Evolutionary conservation across 2,797 vertebrate genomes (phyloP).

Genomic region (Coluber constrictor): DNA sequence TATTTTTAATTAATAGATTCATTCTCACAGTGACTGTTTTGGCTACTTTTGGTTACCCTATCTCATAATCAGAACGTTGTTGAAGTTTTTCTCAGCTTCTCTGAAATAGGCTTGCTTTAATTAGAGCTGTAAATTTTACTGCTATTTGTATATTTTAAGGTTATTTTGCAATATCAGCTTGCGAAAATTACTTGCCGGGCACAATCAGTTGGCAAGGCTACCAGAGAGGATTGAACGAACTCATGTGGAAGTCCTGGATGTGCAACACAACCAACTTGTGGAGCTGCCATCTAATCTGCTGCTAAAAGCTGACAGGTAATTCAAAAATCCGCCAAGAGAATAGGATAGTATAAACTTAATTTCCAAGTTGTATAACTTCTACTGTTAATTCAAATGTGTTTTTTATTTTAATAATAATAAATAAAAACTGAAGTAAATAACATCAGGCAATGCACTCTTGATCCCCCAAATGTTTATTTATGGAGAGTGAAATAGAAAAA

Average conservation of each 20-base stretch:
- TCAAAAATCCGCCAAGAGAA: not conserved
- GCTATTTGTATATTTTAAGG: constrained; percentile 64
- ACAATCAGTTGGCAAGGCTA: constrained; percentile 85
- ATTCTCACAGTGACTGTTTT: not conserved
- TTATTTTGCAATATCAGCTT: constrained; percentile 88
- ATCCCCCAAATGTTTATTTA: not conserved
- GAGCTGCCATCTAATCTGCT: constrained; percentile 92
- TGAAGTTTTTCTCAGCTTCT: not conserved
- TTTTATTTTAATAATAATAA: not conserved
- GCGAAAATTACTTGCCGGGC: constrained; percentile 88
- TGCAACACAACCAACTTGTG: constrained; percentile 92
- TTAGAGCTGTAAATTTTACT: not conserved
- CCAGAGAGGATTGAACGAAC: constrained; percentile 88
- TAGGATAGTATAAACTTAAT: not conserved
- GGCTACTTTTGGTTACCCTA: constrained; percentile 10
- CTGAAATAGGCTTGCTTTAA: constrained; percentile 2
- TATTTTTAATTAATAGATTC: not conserved
- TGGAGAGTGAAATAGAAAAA: not conserved
- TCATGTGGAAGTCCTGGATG: constrained; percentile 88
- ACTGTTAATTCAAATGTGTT: not conserved
- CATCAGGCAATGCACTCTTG: not conserved
- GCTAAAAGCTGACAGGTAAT: constrained; percentile 91
- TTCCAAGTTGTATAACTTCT: not conserved
- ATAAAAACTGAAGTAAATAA: not conserved
- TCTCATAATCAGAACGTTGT: constrained; percentile 2